Evolutionary conservation across 1,140 invertebrate genomes (phyloP).

Genomic region (Bombus polaris): DNA sequence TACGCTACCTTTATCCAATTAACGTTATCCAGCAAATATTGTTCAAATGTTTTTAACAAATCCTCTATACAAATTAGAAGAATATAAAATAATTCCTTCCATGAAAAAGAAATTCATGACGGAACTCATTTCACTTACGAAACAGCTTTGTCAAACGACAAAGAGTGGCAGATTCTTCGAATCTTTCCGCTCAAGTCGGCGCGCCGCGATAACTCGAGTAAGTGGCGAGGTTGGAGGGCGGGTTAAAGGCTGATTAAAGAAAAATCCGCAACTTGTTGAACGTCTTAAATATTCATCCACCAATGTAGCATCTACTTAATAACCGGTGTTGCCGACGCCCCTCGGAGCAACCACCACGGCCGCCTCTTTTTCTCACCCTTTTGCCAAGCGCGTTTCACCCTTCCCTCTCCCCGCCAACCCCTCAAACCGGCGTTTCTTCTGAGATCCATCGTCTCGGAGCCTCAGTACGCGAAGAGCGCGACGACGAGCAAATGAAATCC

Average conservation of each 20-base stretch:
- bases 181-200: conserved; percentile 44
- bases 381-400: conserved; percentile 45
- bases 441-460: conserved; percentile 66
- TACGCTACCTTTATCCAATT: no score
- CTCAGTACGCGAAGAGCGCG: conserved; percentile 53
- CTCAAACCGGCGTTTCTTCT: conserved; percentile 25
- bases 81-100: no score
- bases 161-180: conserved; percentile 33
- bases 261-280: conserved; percentile 83
- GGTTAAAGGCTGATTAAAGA: conserved; percentile 79
- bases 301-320: conserved; percentile 81
- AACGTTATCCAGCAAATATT: no score
- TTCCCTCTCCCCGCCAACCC: not conserved
- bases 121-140: not conserved
- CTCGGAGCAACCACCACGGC: conserved; percentile 54
- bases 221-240: conserved; percentile 33
- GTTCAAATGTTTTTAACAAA: no score
- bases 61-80: no score
- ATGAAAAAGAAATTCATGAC: not conserved
- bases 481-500: conserved; percentile 76
- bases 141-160: not conserved
- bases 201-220: conserved; percentile 52
- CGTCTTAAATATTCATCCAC: conserved; percentile 82
- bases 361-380: conserved; percentile 61
- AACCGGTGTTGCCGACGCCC: conserved; percentile 74